A percentile compares a stretch with the other conserved stretches of the same genome.
Evolutionary conservation across 37 sponge, comb jelly and placozoan genomes (phyloP).

Genomic region (Ianthella basta): DNA sequence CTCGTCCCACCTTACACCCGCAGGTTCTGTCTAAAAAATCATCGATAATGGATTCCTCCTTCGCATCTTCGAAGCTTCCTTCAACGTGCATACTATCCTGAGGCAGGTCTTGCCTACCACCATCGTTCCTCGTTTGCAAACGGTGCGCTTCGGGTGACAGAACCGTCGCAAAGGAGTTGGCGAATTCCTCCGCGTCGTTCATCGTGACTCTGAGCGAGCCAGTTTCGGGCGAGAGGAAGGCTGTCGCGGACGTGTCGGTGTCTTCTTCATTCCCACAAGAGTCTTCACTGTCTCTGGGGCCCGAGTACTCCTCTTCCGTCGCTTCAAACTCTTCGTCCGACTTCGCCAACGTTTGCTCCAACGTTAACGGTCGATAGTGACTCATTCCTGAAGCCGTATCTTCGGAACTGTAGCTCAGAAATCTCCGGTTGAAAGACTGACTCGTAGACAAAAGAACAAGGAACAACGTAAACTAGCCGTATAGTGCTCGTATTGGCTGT

Average conservation of each 20-base stretch:
- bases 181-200: too few species aligned
- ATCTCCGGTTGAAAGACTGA: not conserved
- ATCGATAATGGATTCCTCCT: constrained; percentile 2
- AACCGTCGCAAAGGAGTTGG: too few species aligned
- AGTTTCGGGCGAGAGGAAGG: too few species aligned
- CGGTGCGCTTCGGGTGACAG: too few species aligned
- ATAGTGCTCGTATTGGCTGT: not conserved
- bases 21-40: constrained; percentile 4
- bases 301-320: not conserved
- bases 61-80: constrained; percentile 1
- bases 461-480: constrained; percentile 14
- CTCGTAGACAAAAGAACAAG: not conserved
- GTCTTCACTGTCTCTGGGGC: too few species aligned
- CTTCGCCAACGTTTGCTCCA: not conserved
- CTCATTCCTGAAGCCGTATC: not conserved
- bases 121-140: too few species aligned
- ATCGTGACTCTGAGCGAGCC: too few species aligned
- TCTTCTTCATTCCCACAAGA: too few species aligned
- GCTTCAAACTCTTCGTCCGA: not conserved
- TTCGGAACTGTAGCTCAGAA: not conserved
- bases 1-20: not conserved
- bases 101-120: too few species aligned
- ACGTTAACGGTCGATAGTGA: not conserved
- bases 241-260: too few species aligned
- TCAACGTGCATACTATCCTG: not conserved